Base-by-base conservation (phyloP, 2,888 invertebrate genomes). In the Octonoba sinensis region DNA sequence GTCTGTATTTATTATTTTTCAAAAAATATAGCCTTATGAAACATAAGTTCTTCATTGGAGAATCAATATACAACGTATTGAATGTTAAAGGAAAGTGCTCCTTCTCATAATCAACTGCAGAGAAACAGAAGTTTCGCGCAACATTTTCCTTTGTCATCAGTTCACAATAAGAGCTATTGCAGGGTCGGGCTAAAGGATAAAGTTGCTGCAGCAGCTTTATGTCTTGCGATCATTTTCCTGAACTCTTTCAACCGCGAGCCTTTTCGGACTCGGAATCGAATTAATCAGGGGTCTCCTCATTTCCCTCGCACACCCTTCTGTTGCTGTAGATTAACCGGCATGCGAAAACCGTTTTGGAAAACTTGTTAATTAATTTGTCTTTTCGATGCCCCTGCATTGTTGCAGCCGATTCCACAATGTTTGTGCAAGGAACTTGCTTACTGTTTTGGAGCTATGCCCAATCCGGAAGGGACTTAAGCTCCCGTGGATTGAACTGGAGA, bases 311-410 rank as follows among this genome's bases (percentile, higher is more conserved):
- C 44, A 12, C 24, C 59, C 51, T 60, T 65, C 66, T 27, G 46
- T 66, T 66, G 65, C 16, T 27, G 18, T 18, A 67, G 56, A 56
- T 56, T 67, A 24, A 67, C 54, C 18, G 67, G 20, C 51, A 64
- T 44, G 62, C 44, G 22, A 54, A 67, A 69, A 49, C 76, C 67
- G 51, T 62, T 76, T 57, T 44, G 72, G 49, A 72, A 72, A 79
- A 79, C 78, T 79, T 79, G 78, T 79, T 79, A 79, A 79, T 79
- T 79, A 79, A 79, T 79, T 79, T 79, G 78, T 79, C 72, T 79
- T 79, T 79, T 79, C 72, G 51, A 44, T 46, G 24, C 70, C 62
- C 47, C 8, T 46, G 51, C 65, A 70, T 78, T 78, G 77, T 72
- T 36, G 16, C 20, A 59, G 47, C 64, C 64, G 36, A 57, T 71